phyloP scores from a whole-genome alignment of 2,113 vertebrate genomes.

The Mirza zaza region DNA sequence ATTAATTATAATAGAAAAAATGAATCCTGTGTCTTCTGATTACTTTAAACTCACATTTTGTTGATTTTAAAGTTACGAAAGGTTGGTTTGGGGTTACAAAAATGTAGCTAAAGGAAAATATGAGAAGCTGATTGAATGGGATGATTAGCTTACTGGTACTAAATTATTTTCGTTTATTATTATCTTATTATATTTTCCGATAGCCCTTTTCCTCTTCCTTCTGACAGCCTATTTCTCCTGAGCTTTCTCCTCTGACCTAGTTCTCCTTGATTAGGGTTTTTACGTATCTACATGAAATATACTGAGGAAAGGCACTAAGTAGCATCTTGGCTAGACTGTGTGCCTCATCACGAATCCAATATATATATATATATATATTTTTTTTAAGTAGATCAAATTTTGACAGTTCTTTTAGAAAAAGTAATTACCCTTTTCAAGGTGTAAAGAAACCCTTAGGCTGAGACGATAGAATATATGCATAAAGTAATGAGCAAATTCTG shows the following conservation, averaged over 20 bases:
- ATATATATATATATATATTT: no score
- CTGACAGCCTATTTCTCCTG: not conserved
- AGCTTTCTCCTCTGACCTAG: not conserved
- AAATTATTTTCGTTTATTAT: not conserved
- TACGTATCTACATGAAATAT: not conserved
- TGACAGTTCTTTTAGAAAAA: not conserved
- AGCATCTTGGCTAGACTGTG: not conserved
- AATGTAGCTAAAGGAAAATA: not conserved
- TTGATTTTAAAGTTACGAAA: conserved; percentile 55
- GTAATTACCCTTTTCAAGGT: not conserved
- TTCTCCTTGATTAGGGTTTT: not conserved
- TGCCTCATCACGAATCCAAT: not conserved
- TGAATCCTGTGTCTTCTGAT: not conserved
- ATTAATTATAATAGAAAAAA: conserved; percentile 31
- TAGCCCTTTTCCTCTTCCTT: not conserved
- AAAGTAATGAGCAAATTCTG: not conserved
- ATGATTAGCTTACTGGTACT: not conserved
- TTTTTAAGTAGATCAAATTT: no score
- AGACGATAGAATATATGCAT: not conserved
- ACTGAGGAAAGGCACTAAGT: not conserved
- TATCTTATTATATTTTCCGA: not conserved
- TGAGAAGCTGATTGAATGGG: not conserved
- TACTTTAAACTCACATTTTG: conserved; percentile 8
- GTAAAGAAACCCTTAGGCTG: not conserved
- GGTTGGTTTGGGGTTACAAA: not conserved